Conservation (phyloP, 2,113 vertebrate species). For the human region GRCh38 chr1:26836001-26836500, state of each 20-base stretch:
- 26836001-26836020: background rate
- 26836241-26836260: background rate
- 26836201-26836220: background rate
- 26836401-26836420: background rate
- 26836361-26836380: background rate
- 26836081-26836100: too few relatives aligned
- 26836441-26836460: background rate
- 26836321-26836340: background rate
- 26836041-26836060: background rate
- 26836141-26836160: background rate
- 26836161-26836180: background rate
- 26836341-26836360: background rate
- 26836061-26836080: background rate
- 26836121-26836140: background rate
- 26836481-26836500: background rate
- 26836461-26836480: background rate
- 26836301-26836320: accelerated
- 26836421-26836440: too few relatives aligned
- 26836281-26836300: background rate
- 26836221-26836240: background rate
- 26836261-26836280: background rate
- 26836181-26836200: background rate
- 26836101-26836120: background rate
- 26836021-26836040: background rate
- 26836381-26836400: background rate